Conservation (phyloP, 2,888 invertebrate genomes). For the Hemithea aestivaria region DNA sequence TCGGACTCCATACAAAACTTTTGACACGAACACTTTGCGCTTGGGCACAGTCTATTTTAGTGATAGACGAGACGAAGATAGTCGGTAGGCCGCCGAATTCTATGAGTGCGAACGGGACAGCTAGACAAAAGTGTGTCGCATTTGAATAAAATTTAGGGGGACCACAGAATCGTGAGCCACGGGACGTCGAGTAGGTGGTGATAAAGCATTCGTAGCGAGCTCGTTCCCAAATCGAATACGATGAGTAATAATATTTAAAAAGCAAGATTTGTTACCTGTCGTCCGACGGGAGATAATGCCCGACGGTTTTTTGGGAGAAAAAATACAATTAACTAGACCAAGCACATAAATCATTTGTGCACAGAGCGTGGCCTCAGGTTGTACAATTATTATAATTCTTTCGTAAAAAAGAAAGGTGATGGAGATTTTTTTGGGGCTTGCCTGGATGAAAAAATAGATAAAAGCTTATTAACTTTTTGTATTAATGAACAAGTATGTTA, state of each 20-base stretch:
- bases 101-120: constrained; percentile 58
- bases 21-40: constrained; percentile 78
- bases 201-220: constrained; percentile 77
- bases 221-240: constrained; percentile 76
- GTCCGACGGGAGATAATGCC: constrained; percentile 70
- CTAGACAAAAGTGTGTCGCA: constrained; percentile 69
- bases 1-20: constrained; percentile 73
- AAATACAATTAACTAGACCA: constrained; percentile 76
- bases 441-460: constrained; percentile 42
- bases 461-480: constrained; percentile 52
- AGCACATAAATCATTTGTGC: constrained; percentile 64
- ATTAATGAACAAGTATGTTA: too few relatives aligned
- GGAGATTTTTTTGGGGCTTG: constrained; percentile 42
- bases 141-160: constrained; percentile 78
- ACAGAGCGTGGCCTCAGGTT: constrained; percentile 61
- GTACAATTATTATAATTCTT: constrained; percentile 68
- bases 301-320: constrained; percentile 67
- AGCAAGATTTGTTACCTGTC: constrained; percentile 79
- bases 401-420: constrained; percentile 55
- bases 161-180: constrained; percentile 69
- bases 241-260: constrained; percentile 79
- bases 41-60: constrained; percentile 79
- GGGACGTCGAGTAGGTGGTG: constrained; percentile 79
- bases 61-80: constrained; percentile 66
- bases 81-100: constrained; percentile 46